These are phyloP conservation scores for Clistopyga incitator DNA, from an alignment of 2,888 invertebrate species.

Conservation along the genomic window DNA sequence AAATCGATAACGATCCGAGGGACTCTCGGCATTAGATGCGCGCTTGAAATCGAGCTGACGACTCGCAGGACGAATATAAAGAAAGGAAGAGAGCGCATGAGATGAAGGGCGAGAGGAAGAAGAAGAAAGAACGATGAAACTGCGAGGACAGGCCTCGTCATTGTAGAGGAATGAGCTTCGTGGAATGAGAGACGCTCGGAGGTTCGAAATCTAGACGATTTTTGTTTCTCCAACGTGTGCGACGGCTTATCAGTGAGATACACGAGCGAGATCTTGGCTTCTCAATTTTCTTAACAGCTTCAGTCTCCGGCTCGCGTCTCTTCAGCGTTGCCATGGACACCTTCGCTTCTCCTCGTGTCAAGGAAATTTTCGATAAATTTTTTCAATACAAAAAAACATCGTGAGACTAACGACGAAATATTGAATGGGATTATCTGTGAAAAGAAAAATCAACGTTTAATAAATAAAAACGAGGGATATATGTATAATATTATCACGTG, in stretches of 20 bases:
- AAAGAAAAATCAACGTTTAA: neutral
- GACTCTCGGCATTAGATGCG: conserved; percentile 43
- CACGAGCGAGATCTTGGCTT: conserved; percentile 24
- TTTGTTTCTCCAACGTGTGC: conserved; percentile 30
- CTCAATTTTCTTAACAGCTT: neutral
- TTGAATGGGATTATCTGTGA: neutral
- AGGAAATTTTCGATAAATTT: conserved; percentile 5
- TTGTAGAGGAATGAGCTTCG: conserved; percentile 56
- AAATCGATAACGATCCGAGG: conserved; percentile 50
- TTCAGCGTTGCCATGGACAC: conserved; percentile 49
- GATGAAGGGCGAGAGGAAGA: conserved; percentile 17
- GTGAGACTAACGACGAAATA: neutral
- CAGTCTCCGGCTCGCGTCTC: conserved; percentile 14
- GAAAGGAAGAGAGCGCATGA: conserved; percentile 16
- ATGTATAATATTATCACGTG: conserved; percentile 9
- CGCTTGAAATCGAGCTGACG: conserved; percentile 30
- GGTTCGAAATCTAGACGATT: conserved; percentile 10
- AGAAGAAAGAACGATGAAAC: conserved; percentile 10
- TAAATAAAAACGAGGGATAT: neutral
- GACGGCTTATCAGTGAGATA: conserved; percentile 42
- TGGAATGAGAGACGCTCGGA: conserved; percentile 20
- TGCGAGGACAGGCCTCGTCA: conserved; percentile 40
- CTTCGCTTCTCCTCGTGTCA: conserved; percentile 3
- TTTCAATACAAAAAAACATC: neutral
- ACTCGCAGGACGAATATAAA: conserved; percentile 11